phyloP scores from a whole-genome alignment of 2,113 vertebrate species.

The Oreochromis niloticus region DNA sequence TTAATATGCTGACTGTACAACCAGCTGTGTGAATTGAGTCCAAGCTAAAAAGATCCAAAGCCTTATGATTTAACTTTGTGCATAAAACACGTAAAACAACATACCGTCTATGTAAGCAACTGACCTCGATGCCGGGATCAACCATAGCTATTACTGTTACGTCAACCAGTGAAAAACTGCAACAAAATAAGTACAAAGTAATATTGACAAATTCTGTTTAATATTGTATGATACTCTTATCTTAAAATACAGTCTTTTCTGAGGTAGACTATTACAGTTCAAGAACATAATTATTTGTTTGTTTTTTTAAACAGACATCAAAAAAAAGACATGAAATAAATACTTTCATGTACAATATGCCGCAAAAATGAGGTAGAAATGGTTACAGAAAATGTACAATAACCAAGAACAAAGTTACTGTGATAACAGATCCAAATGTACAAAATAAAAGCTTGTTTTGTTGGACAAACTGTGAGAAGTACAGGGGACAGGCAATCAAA shows the following conservation, averaged over 20 bases:
- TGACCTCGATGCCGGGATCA: conserved; percentile 26
- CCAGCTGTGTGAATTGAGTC: not conserved
- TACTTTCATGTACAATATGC: conserved; percentile 96
- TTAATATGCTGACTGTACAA: not conserved
- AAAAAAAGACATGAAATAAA: conserved; percentile 96
- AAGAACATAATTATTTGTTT: conserved; percentile 75
- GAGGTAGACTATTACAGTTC: conserved; percentile 97
- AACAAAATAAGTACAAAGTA: conserved; percentile 12
- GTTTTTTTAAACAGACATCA: conserved; percentile 82
- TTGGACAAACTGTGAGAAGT: conserved; percentile 72
- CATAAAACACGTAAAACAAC: not conserved
- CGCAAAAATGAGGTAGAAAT: conserved; percentile 99
- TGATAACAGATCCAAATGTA: conserved; percentile 70
- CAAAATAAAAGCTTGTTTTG: conserved; percentile 73
- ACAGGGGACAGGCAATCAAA: not conserved
- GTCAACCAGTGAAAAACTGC: not conserved
- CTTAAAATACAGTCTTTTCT: conserved; percentile 99
- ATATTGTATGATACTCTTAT: conserved; percentile 95
- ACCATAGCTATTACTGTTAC: not conserved
- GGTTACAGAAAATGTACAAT: conserved; percentile 91
- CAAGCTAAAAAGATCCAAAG: not conserved
- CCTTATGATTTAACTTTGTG: not conserved
- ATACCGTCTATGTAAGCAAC: conserved; percentile 34
- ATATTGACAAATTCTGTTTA: conserved; percentile 89
- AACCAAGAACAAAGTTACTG: conserved; percentile 75